Evolutionary conservation across 2,113 vertebrate species (phyloP).

Genomic region (Cettia cetti): DNA sequence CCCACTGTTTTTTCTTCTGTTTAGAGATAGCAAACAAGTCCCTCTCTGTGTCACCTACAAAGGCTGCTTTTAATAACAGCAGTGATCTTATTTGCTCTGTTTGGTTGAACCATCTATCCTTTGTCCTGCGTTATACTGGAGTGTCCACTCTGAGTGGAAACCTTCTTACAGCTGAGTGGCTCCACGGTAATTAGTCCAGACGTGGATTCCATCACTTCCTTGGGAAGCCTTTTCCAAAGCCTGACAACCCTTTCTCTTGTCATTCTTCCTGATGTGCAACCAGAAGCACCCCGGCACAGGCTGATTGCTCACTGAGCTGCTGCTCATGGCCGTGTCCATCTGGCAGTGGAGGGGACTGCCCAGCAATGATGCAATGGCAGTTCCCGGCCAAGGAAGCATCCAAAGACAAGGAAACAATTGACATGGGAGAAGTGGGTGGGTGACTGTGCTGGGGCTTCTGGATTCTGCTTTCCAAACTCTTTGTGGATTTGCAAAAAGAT

Average conservation of each 20-base stretch:
- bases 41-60: not conserved
- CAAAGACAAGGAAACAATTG: rapidly evolving
- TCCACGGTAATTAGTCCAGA: not conserved
- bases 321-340: rapidly evolving
- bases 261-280: not conserved
- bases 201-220: not conserved
- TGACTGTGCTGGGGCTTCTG: not conserved
- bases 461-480: not conserved
- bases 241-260: not conserved
- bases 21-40: not conserved
- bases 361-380: not conserved
- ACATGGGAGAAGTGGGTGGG: not conserved
- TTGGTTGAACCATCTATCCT: not conserved
- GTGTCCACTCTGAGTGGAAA: not conserved
- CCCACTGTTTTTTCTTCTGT: not conserved
- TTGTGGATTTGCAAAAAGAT: not conserved
- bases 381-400: not conserved
- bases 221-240: not conserved
- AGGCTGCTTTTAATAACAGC: not conserved
- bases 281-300: not conserved
- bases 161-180: not conserved
- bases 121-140: not conserved
- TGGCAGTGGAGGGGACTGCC: not conserved
- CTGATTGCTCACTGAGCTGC: not conserved
- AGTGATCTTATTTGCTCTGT: not conserved